Evolutionary conservation across 1,140 invertebrate genomes (phyloP), one percentile per base, ranked within the genome.

Genomic region (Drosophila triauraria): DNA sequence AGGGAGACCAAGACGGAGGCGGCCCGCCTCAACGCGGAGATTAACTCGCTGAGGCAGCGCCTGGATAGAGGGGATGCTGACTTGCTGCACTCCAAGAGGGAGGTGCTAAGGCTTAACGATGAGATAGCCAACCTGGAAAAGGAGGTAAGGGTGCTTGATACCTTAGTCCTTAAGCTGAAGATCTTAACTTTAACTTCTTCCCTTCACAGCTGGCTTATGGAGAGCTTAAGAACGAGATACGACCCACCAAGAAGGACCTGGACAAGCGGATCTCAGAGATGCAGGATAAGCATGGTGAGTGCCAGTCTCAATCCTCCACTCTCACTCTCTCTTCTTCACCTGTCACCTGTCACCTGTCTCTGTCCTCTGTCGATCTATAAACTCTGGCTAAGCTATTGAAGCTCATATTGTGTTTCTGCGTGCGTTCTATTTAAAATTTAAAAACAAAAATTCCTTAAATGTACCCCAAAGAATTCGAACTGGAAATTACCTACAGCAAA

Each of bases 201-300:
- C 12, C 27, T 54, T 59, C 67, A 86, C 32, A 93, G 90, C 57
- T 92, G 59, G 79, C 93, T 13, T 80, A 93, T 93, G 56, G 94
- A 82, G 75, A 94, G 93, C 64, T 94, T 92, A 80, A 94, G 93
- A 83, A 94, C 92, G 92, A 94, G 93, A 93, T 94, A 93, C 79
- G 94, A 93, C 91, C 91, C 48, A 93, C 93, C 60, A 95, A 96
- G 63, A 96, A 96, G 84, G 96, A 97, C 82, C 80, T 96, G 35
- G 94, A 95, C 13, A 94, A 95, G 4, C 95, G 96, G 93, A 95
- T 97, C 23, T 95, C 95, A 63, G 95, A 96, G 58, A 95, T 97
- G 94, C 96, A 97, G 82, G 95, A 95, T 30, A 97, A 97, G 92
- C 96, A 97, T 93, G 96, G 96, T 97, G 94, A 94, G 87, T 80